Conservation (phyloP, 2,113 vertebrate species). For the Cephalopterus ornatus region DNA sequence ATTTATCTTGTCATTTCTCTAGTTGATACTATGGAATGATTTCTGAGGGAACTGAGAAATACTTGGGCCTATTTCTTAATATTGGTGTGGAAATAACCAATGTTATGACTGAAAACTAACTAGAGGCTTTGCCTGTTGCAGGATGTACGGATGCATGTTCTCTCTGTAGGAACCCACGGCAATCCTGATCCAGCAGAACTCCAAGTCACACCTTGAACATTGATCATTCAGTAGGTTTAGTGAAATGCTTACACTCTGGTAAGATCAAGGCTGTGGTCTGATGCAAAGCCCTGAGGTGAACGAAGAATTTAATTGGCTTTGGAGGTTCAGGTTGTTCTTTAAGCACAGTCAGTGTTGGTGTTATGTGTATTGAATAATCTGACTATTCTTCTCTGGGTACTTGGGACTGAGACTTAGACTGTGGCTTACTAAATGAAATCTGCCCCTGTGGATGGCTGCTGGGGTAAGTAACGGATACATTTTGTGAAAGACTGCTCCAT, state of each 20-base stretch:
- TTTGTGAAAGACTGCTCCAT: background rate
- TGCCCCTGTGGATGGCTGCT: background rate
- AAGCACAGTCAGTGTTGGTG: background rate
- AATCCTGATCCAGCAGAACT: background rate
- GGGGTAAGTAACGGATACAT: background rate
- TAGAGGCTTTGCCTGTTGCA: background rate
- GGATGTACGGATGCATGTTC: background rate
- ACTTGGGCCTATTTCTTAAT: background rate
- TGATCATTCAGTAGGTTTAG: background rate
- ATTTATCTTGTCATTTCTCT: background rate
- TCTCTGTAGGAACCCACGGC: background rate
- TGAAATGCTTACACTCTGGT: background rate
- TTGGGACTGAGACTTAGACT: background rate
- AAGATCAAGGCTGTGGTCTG: background rate
- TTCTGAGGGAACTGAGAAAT: background rate
- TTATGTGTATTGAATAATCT: background rate
- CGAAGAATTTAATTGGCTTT: background rate
- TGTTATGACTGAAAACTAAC: background rate
- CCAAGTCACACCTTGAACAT: background rate
- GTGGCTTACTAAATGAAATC: background rate
- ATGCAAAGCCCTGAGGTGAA: background rate
- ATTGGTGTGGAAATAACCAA: accelerated
- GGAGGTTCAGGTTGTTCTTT: background rate
- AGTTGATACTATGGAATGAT: background rate
- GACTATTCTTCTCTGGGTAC: background rate